phyloP scores from a whole-genome alignment of 2,888 invertebrate genomes.

The Nemotelus nigrinus region DNA sequence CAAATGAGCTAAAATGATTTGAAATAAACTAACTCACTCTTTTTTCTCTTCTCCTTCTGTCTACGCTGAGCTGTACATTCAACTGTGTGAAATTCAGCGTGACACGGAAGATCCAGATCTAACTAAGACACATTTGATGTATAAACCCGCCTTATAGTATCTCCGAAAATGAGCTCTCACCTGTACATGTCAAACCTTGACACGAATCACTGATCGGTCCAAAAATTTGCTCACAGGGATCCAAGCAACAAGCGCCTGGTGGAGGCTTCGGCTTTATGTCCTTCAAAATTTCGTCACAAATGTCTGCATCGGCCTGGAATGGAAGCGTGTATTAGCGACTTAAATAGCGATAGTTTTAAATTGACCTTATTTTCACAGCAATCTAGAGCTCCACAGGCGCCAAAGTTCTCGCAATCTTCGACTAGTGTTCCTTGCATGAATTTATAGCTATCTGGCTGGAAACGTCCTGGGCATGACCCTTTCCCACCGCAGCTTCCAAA shows the following conservation, averaged over 20 bases:
- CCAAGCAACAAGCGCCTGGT: background rate
- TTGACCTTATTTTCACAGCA: conserved; percentile 5
- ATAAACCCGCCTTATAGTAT: background rate
- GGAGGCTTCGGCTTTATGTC: background rate
- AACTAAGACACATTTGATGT: background rate
- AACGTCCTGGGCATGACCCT: background rate
- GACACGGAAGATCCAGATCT: conserved; percentile 29
- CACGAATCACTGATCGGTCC: conserved; percentile 22
- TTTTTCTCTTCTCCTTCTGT: background rate
- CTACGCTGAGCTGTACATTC: background rate
- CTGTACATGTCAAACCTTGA: conserved; percentile 8
- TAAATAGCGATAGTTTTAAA: background rate
- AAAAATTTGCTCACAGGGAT: conserved; percentile 33
- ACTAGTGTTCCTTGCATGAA: conserved; percentile 36
- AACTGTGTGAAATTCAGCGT: conserved; percentile 35
- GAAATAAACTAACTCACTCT: background rate
- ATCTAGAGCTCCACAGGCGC: background rate
- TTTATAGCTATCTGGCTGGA: conserved; percentile 38
- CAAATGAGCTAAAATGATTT: background rate
- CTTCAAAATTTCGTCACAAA: conserved; percentile 5
- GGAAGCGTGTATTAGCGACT: background rate
- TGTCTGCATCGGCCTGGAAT: conserved; percentile 2
- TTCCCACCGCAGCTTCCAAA: conserved; percentile 11
- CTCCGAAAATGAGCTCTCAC: background rate
- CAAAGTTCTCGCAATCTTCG: conserved; percentile 30